Percentiles rank a stretch among this genome's conserved stretches.
These are phyloP conservation scores for Cremastinae sp. DNA, from an alignment of 2,888 invertebrate genomes.

Conservation along the genomic window DNA sequence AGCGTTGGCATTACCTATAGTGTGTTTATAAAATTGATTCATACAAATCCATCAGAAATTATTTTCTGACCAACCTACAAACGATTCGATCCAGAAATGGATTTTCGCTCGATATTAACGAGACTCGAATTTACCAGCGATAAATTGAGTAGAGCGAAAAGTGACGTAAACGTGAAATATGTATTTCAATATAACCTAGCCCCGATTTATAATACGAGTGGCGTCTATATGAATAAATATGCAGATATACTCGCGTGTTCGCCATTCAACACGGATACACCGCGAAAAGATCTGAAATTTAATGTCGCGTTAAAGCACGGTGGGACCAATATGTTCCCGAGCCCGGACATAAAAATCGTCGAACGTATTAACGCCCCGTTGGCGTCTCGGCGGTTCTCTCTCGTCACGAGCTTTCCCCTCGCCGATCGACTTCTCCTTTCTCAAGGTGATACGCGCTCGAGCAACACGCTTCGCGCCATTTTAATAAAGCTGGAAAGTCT, in stretches of 20 bases:
- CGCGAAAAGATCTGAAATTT: constrained; percentile 67
- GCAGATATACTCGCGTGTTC: neutral
- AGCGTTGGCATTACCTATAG: too few relatives aligned
- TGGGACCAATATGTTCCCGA: constrained; percentile 71
- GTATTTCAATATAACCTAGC: constrained; percentile 74
- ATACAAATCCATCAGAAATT: too few relatives aligned
- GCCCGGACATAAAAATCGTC: constrained; percentile 74
- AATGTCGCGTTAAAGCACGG: constrained; percentile 73
- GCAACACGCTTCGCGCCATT: constrained; percentile 63
- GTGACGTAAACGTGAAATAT: constrained; percentile 71
- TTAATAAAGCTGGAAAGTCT: constrained; percentile 69
- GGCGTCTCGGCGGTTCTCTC: constrained; percentile 5
- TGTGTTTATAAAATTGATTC: too few relatives aligned
- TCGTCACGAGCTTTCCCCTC: constrained; percentile 19
- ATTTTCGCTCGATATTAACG: neutral
- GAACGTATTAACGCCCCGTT: constrained; percentile 71
- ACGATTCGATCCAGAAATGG: too few relatives aligned
- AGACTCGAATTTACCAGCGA: constrained; percentile 53
- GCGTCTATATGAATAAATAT: constrained; percentile 38
- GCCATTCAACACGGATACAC: constrained; percentile 48
- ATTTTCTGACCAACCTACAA: too few relatives aligned
- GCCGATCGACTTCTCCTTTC: constrained; percentile 40
- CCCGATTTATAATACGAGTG: constrained; percentile 67
- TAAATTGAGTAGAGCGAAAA: constrained; percentile 43
- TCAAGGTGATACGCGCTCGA: constrained; percentile 28